Evolutionary conservation across 2,113 vertebrate species (phyloP).

Genomic region (Monopterus albus): DNA sequence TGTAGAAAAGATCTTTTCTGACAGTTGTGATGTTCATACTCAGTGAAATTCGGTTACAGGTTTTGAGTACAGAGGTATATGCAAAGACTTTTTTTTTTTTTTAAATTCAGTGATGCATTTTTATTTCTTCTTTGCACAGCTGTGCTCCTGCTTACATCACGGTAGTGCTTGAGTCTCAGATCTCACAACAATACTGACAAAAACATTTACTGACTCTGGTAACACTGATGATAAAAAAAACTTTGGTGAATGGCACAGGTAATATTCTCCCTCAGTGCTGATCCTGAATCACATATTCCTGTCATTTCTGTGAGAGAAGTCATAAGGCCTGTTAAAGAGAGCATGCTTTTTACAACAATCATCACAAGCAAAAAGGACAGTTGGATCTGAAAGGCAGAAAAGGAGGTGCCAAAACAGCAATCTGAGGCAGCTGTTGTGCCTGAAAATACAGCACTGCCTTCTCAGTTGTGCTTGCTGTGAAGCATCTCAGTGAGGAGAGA

Average conservation of each 20-base stretch:
- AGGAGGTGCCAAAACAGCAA: not conserved
- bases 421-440: not conserved
- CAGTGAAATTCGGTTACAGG: too few species aligned
- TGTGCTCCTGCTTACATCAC: not conserved
- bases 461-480: constrained; percentile 83
- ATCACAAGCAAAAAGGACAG: not conserved
- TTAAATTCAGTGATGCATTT: constrained; percentile 22
- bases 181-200: too few species aligned
- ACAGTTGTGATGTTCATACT: too few species aligned
- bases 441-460: not conserved
- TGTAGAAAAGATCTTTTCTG: too few species aligned
- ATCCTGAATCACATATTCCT: not conserved
- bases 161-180: constrained; percentile 27
- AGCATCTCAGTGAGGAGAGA: constrained; percentile 86
- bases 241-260: not conserved
- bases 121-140: constrained; percentile 16
- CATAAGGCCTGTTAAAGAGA: not conserved
- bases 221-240: too few species aligned
- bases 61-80: not conserved
- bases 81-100: constrained; percentile 35
- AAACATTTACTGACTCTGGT: too few species aligned
- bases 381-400: not conserved
- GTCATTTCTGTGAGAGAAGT: not conserved
- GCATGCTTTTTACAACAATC: not conserved
- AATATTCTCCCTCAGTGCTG: not conserved